phyloP scores from a whole-genome alignment of 2,888 invertebrate species.

The Noctuana brunneofusca region DNA sequence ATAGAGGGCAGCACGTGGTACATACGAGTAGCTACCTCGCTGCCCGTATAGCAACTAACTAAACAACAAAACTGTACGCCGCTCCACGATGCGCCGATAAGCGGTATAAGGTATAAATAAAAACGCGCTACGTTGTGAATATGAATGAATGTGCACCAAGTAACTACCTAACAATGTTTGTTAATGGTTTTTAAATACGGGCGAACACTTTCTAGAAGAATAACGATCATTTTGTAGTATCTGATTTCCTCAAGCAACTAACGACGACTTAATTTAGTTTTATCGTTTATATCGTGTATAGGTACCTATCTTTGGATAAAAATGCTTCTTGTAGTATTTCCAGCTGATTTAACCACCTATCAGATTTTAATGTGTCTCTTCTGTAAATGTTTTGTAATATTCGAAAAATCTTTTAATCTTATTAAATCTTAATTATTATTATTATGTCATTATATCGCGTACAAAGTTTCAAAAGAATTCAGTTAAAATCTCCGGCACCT shows the following conservation, averaged over 20 bases:
- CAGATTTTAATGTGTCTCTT: too few species aligned
- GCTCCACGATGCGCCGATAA: constrained; percentile 75
- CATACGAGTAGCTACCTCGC: constrained; percentile 66
- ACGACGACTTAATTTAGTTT: not conserved
- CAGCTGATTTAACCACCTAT: not conserved
- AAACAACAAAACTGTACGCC: constrained; percentile 57
- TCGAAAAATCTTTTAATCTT: too few species aligned
- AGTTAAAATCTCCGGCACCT: too few species aligned
- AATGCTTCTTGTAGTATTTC: not conserved
- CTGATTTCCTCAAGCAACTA: not conserved
- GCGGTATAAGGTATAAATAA: constrained; percentile 78
- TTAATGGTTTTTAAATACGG: constrained; percentile 32
- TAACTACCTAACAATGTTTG: constrained; percentile 36
- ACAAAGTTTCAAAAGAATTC: too few species aligned
- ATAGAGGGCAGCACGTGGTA: constrained; percentile 64
- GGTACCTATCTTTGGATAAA: not conserved
- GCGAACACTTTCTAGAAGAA: constrained; percentile 25
- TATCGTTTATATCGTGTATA: not conserved
- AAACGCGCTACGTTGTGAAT: constrained; percentile 65
- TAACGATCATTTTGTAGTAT: not conserved
- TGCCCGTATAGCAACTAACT: constrained; percentile 78
- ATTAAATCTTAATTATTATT: too few species aligned
- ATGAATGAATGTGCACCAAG: constrained; percentile 65
- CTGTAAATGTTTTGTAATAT: too few species aligned
- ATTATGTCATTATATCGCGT: too few species aligned